A percentile compares a stretch with the other conserved stretches of the same genome.
Conservation (phyloP, 2,797 vertebrate genomes). For the Cryptoprocta ferox region DNA sequence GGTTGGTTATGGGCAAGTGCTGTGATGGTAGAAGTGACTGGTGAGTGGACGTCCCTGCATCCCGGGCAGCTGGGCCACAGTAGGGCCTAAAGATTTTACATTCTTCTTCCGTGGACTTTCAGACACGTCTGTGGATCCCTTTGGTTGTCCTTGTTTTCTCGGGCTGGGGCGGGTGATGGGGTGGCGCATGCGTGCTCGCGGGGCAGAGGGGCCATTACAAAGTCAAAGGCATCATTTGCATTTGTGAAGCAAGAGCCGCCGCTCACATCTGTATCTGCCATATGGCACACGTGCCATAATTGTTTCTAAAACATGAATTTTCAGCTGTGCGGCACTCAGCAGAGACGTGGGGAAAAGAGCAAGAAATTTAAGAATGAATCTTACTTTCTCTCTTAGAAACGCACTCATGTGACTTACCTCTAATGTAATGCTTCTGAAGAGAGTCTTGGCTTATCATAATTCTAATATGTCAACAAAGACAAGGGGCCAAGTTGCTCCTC, state of each 20-base stretch:
- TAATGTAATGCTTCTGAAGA: neutral
- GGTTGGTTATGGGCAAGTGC: rapidly evolving
- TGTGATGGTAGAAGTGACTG: too few species aligned
- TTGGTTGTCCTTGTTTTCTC: neutral
- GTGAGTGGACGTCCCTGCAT: rapidly evolving
- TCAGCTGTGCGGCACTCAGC: neutral
- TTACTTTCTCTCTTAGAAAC: neutral
- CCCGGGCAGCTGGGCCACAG: rapidly evolving
- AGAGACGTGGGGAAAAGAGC: neutral
- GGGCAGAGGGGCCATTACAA: neutral
- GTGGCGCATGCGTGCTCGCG: rapidly evolving
- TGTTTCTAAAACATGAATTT: neutral
- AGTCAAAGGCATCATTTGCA: neutral
- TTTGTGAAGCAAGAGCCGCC: neutral
- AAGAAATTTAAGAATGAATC: neutral
- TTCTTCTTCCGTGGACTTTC: neutral
- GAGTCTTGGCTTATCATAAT: neutral
- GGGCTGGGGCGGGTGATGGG: neutral
- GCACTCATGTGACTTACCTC: neutral
- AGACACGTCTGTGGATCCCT: rapidly evolving
- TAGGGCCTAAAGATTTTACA: neutral
- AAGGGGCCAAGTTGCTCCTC: neutral
- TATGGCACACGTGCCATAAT: constrained; percentile 4
- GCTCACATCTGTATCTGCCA: constrained; percentile 51
- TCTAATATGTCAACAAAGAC: neutral